A percentile compares a stretch with the other conserved stretches of the same genome.
phyloP scores from a whole-genome alignment of 1,140 invertebrate genomes.

The Trichonephila clavata region DNA sequence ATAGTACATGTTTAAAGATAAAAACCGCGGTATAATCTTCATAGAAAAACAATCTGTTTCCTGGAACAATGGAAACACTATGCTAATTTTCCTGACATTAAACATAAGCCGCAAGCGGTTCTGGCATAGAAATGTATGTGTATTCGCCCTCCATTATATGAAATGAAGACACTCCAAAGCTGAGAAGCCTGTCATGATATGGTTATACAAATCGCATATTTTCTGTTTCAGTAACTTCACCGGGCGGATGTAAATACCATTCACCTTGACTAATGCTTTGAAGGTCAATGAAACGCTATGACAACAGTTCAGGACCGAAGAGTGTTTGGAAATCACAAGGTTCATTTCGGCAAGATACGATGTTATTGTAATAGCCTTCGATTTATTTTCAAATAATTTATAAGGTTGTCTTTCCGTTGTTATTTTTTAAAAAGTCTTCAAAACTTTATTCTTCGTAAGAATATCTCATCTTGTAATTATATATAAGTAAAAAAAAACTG shows the following conservation, averaged over 20 bases:
- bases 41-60: conserved; percentile 14
- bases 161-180: background rate
- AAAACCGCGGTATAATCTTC: background rate
- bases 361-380: no score
- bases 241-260: conserved; percentile 35
- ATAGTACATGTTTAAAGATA: background rate
- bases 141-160: background rate
- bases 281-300: conserved; percentile 19
- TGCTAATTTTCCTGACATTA: background rate
- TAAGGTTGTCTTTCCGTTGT: no score
- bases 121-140: background rate
- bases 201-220: conserved; percentile 43
- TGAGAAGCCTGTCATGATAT: conserved; percentile 10
- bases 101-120: background rate
- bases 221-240: conserved; percentile 43
- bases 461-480: no score
- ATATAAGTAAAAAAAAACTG: no score
- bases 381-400: no score
- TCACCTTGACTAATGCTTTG: conserved; percentile 42
- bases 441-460: no score
- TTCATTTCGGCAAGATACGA: no score
- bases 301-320: background rate
- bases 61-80: background rate
- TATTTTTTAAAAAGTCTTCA: no score
- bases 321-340: no score